A percentile compares a stretch with the other conserved stretches of the same genome.
phyloP scores from a whole-genome alignment of 1,140 invertebrate genomes.

The Tetragnatha versicolor region DNA sequence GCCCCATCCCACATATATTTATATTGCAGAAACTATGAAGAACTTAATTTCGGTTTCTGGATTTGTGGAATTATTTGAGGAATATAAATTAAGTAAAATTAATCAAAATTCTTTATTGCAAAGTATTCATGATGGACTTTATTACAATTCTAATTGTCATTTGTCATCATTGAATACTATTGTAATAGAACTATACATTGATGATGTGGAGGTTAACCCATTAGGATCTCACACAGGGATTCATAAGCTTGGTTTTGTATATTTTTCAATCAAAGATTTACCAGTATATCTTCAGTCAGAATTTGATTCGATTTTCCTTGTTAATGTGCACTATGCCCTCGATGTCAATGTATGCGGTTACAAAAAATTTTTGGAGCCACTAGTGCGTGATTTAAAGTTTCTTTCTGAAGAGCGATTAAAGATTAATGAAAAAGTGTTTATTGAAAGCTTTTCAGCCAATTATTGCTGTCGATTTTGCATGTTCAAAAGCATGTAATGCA shows the following conservation, averaged over 20 bases:
- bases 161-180: slow-evolving; percentile 2
- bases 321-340: slow-evolving; percentile 12
- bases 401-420: neutral
- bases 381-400: slow-evolving; percentile 9
- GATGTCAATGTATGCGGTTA: slow-evolving; percentile 5
- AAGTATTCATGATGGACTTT: slow-evolving; percentile 3
- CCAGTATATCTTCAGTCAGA: slow-evolving; percentile 5
- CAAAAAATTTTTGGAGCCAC: neutral
- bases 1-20: too few species aligned
- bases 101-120: neutral
- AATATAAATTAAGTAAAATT: neutral
- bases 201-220: slow-evolving; percentile 1
- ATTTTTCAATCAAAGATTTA: slow-evolving; percentile 23
- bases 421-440: neutral
- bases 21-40: neutral
- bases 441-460: slow-evolving; percentile 23
- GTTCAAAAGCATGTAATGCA: slow-evolving; percentile 2
- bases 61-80: neutral
- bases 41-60: neutral
- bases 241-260: slow-evolving; percentile 12
- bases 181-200: slow-evolving; percentile 14
- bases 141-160: neutral
- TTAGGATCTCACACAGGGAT: slow-evolving; percentile 11
- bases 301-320: neutral
- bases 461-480: slow-evolving; percentile 12